A percentile compares a stretch with the other conserved stretches of the same genome.
Evolutionary conservation across 1,140 invertebrate species (phyloP).

Genomic region (Megathymus violae): DNA sequence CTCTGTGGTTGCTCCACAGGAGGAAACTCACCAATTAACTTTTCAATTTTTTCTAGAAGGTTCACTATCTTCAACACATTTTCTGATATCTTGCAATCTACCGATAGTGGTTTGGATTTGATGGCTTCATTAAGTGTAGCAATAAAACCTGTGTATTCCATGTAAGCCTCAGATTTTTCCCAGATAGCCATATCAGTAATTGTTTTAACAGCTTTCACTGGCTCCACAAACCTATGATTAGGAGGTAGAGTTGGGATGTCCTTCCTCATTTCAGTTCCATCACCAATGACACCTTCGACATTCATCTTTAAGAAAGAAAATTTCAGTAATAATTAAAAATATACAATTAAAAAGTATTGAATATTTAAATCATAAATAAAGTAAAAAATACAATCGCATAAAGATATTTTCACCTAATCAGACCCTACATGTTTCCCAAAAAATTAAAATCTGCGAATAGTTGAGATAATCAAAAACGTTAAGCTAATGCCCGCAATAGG

Average conservation of each 20-base stretch:
- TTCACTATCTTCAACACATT: constrained; percentile 86
- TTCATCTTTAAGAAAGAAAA: constrained; percentile 62
- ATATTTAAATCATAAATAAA: neutral
- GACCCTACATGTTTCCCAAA: neutral
- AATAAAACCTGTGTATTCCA: constrained; percentile 94
- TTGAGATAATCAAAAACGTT: constrained; percentile 17
- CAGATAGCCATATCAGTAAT: constrained; percentile 90
- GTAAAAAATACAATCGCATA: neutral
- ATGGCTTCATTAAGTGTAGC: constrained; percentile 93
- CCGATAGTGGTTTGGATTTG: constrained; percentile 89
- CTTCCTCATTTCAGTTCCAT: constrained; percentile 53
- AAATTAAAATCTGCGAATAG: constrained; percentile 13
- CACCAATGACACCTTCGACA: constrained; percentile 59
- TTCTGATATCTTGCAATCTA: constrained; percentile 86
- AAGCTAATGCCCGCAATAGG: neutral
- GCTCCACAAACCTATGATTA: constrained; percentile 86
- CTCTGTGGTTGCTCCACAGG: constrained; percentile 97
- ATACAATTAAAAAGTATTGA: too few relatives aligned
- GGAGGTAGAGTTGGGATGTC: constrained; percentile 45
- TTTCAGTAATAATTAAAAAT: too few relatives aligned
- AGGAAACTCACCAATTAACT: constrained; percentile 93
- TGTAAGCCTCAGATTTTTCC: constrained; percentile 94
- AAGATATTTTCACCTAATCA: neutral
- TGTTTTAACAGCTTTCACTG: constrained; percentile 88
- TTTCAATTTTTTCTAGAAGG: constrained; percentile 90